Evolutionary conservation across 1,140 invertebrate species (phyloP).

Genomic region (Scaptomyza hsui): DNA sequence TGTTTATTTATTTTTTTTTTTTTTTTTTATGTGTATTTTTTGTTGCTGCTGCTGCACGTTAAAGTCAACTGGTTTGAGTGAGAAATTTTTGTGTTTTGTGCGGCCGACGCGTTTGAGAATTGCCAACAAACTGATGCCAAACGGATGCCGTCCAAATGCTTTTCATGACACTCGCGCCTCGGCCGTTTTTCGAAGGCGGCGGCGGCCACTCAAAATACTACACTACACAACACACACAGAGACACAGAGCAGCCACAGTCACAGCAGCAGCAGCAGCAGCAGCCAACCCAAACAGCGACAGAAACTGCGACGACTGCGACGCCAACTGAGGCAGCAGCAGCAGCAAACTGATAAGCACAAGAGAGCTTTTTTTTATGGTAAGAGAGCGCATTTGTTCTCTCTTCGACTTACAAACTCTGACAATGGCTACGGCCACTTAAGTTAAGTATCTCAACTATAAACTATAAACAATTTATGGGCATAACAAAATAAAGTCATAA

Average conservation of each 20-base stretch:
- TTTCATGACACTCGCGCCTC: slow-evolving; percentile 65
- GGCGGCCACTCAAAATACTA: slow-evolving; percentile 31
- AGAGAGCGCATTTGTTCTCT: slow-evolving; percentile 1
- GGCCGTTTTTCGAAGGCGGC: slow-evolving; percentile 31
- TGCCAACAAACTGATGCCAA: slow-evolving; percentile 82
- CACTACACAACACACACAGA: slow-evolving; percentile 22
- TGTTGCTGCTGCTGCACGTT: slow-evolving; percentile 35
- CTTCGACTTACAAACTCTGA: background rate
- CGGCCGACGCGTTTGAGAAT: slow-evolving; percentile 74
- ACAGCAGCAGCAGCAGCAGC: slow-evolving; percentile 33
- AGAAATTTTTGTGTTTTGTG: slow-evolving; percentile 35
- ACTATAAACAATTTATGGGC: slow-evolving; percentile 43
- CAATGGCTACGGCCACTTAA: slow-evolving; percentile 9
- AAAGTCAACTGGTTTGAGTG: background rate
- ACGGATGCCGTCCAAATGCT: slow-evolving; percentile 76
- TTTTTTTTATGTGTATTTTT: slow-evolving; percentile 20
- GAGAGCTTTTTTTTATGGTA: slow-evolving; percentile 53
- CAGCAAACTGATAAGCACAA: slow-evolving; percentile 62
- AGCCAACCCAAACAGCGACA: slow-evolving; percentile 23
- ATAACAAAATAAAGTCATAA: slow-evolving; percentile 41
- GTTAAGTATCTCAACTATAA: slow-evolving; percentile 4
- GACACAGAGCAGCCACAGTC: background rate
- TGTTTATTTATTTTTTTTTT: background rate
- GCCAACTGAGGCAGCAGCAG: slow-evolving; percentile 30
- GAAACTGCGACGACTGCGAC: slow-evolving; percentile 15